Percentiles rank a stretch among this genome's conserved stretches.
These are phyloP conservation scores for Dione juno DNA, from an alignment of 2,888 invertebrate species.

Conservation along the genomic window DNA sequence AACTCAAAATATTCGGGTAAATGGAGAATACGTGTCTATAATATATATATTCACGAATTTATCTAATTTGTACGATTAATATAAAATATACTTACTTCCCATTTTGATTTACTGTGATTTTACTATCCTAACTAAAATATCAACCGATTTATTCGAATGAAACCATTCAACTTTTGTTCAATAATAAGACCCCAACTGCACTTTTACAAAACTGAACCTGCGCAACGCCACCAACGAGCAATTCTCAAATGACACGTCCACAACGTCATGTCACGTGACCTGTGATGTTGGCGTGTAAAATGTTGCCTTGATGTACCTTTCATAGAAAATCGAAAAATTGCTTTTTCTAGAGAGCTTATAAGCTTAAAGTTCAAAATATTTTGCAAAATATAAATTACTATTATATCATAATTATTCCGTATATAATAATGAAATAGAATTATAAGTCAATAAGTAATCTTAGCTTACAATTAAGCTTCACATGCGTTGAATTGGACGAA, in stretches of 20 bases:
- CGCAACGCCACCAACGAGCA: slow-evolving; percentile 82
- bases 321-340: not conserved
- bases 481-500: too few species aligned
- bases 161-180: slow-evolving; percentile 83
- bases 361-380: not conserved
- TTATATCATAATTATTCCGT: not conserved
- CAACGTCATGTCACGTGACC: slow-evolving; percentile 88
- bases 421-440: not conserved
- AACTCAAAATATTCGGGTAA: slow-evolving; percentile 35
- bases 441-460: too few species aligned
- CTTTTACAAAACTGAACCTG: slow-evolving; percentile 80
- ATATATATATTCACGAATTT: slow-evolving; percentile 48
- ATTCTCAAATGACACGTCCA: slow-evolving; percentile 84
- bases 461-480: too few species aligned
- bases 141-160: slow-evolving; percentile 73
- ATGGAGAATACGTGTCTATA: slow-evolving; percentile 61
- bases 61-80: slow-evolving; percentile 58
- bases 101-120: slow-evolving; percentile 82
- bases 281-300: slow-evolving; percentile 86
- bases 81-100: slow-evolving; percentile 84
- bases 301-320: slow-evolving; percentile 57
- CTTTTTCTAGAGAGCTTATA: not conserved
- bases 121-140: slow-evolving; percentile 80
- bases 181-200: slow-evolving; percentile 76
- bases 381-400: not conserved